Percentiles rank a stretch among this genome's conserved stretches.
Evolutionary conservation across 2,888 invertebrate genomes (phyloP).

Genomic region (Labia minor): DNA sequence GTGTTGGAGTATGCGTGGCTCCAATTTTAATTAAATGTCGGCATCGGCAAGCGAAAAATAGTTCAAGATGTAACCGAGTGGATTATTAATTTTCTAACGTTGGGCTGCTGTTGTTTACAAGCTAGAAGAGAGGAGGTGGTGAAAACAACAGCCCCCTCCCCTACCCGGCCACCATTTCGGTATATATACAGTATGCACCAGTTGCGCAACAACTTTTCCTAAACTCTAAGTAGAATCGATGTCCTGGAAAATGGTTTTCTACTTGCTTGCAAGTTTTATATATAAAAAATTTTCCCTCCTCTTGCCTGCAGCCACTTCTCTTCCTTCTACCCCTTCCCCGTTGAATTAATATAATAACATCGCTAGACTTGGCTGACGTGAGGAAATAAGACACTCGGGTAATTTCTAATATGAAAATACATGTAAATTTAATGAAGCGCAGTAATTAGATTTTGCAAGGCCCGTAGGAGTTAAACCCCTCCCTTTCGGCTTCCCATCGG

Average conservation of each 20-base stretch:
- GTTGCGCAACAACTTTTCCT: conserved; percentile 13
- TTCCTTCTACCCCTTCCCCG: conserved; percentile 19
- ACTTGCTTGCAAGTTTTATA: conserved; percentile 14
- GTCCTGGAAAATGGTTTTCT: conserved; percentile 22
- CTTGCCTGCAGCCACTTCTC: not conserved
- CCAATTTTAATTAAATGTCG: conserved; percentile 9
- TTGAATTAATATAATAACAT: conserved; percentile 23
- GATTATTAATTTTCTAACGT: conserved; percentile 13
- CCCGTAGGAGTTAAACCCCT: not conserved
- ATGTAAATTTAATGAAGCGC: conserved; percentile 24
- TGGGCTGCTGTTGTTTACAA: conserved; percentile 13
- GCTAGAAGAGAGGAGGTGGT: not conserved
- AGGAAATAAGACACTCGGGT: conserved; percentile 14
- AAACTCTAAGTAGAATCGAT: conserved; percentile 24
- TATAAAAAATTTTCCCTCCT: conserved; percentile 18
- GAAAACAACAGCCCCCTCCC: not conserved
- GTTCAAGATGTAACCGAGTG: conserved; percentile 13
- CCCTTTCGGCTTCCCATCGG: not conserved
- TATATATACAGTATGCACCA: not conserved
- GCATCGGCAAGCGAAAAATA: conserved; percentile 13
- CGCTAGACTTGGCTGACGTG: conserved; percentile 14
- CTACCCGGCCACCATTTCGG: not conserved
- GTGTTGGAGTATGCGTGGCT: not conserved
- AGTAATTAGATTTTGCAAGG: conserved; percentile 23
- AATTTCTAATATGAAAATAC: conserved; percentile 21